These are phyloP conservation scores for Alloplasta piceator DNA, from an alignment of 2,888 invertebrate species.

Conservation along the genomic window DNA sequence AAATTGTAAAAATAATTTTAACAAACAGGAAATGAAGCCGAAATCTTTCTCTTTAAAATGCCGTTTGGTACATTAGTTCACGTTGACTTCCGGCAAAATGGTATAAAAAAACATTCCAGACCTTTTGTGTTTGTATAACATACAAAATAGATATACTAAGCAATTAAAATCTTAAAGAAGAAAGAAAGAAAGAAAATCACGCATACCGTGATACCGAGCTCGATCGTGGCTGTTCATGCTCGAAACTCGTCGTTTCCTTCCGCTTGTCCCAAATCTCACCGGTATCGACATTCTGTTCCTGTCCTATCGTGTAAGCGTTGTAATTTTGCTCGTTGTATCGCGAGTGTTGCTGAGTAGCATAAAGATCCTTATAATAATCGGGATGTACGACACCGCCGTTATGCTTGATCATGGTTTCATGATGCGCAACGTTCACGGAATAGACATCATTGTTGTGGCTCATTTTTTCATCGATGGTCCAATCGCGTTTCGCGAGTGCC, in stretches of 20 bases:
- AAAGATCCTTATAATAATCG: constrained; percentile 81
- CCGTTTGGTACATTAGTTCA: no score
- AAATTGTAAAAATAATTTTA: no score
- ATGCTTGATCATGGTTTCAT: constrained; percentile 77
- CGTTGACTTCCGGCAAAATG: no score
- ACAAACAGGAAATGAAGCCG: no score
- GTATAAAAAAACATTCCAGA: no score
- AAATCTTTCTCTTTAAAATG: no score
- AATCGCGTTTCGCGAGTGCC: constrained; percentile 75
- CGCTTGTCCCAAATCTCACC: constrained; percentile 83
- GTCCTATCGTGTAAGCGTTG: constrained; percentile 79
- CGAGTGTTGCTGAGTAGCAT: constrained; percentile 76
- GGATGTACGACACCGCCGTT: constrained; percentile 78
- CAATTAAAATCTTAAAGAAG: no score
- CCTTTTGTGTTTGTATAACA: no score
- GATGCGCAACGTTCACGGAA: constrained; percentile 78
- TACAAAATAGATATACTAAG: no score
- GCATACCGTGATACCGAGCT: constrained; percentile 82
- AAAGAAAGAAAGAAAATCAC: background rate
- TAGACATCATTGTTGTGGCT: constrained; percentile 78
- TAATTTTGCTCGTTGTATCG: constrained; percentile 81
- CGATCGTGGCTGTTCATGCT: constrained; percentile 85
- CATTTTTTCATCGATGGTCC: constrained; percentile 78
- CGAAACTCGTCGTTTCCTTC: constrained; percentile 87
- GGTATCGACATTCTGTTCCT: constrained; percentile 82